Evolutionary conservation across 2,888 invertebrate genomes (phyloP).

Genomic region (Glyphotaelius pellucidus): DNA sequence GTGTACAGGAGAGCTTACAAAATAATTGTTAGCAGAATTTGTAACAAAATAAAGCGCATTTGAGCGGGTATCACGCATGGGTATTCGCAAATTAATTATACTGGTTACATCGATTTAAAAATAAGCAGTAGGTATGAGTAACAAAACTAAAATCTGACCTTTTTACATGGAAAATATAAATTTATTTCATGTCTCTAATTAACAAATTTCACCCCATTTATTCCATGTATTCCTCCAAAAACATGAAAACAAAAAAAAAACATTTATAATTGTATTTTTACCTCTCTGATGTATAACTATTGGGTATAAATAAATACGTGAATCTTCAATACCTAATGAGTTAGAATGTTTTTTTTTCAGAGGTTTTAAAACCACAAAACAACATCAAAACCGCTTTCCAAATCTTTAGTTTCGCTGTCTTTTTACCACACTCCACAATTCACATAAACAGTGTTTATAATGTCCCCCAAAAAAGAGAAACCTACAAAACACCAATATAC

Average conservation of each 20-base stretch:
- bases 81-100: too few relatives aligned
- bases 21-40: too few relatives aligned
- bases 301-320: not conserved
- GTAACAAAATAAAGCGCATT: too few relatives aligned
- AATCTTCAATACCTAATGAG: not conserved
- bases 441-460: constrained; percentile 27
- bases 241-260: not conserved
- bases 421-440: not conserved
- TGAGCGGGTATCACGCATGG: too few relatives aligned
- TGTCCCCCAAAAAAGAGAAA: constrained; percentile 9
- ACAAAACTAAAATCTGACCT: not conserved
- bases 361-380: not conserved
- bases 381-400: not conserved
- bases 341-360: not conserved
- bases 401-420: not conserved
- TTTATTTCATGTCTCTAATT: not conserved
- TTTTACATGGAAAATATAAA: not conserved
- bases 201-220: not conserved
- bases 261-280: too few relatives aligned
- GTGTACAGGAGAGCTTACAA: too few relatives aligned
- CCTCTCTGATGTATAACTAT: too few relatives aligned
- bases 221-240: not conserved
- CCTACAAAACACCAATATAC: not conserved
- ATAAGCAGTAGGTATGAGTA: too few relatives aligned
- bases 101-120: too few relatives aligned